Evolutionary conservation across 2,888 invertebrate genomes (phyloP).

Genomic region (Drosophila infuscata): DNA sequence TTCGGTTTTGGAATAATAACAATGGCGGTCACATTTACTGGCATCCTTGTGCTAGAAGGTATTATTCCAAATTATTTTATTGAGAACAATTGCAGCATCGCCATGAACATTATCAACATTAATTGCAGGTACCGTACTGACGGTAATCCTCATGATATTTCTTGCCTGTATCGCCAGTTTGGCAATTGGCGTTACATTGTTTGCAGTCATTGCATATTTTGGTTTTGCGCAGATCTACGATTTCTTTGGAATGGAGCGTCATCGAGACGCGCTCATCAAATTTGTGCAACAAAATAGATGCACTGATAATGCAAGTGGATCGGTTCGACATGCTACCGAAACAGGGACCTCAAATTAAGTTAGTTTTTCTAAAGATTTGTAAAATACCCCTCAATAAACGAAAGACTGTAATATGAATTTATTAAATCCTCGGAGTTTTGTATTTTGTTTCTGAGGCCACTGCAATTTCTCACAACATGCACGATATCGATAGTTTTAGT

Average conservation of each 20-base stretch:
- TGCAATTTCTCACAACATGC: neutral
- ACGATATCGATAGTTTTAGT: slow-evolving; percentile 25
- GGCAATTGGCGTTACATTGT: slow-evolving; percentile 68
- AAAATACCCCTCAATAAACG: slow-evolving; percentile 21
- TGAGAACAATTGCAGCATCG: neutral
- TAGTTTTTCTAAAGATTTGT: slow-evolving; percentile 1
- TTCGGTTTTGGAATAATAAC: slow-evolving; percentile 81
- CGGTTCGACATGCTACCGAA: neutral
- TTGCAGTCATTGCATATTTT: slow-evolving; percentile 79
- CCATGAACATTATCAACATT: neutral
- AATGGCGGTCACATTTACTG: slow-evolving; percentile 82
- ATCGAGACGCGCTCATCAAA: slow-evolving; percentile 54
- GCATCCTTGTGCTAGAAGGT: slow-evolving; percentile 84
- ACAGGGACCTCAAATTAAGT: neutral
- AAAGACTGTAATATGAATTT: slow-evolving; percentile 27
- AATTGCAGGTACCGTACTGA: slow-evolving; percentile 81
- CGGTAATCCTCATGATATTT: slow-evolving; percentile 81
- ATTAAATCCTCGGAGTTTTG: neutral
- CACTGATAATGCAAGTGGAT: slow-evolving; percentile 32
- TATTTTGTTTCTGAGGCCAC: neutral
- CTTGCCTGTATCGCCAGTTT: slow-evolving; percentile 81
- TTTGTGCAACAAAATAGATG: slow-evolving; percentile 48
- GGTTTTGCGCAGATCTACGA: slow-evolving; percentile 82
- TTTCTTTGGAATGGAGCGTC: slow-evolving; percentile 70
- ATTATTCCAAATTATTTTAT: neutral